Percentiles rank a stretch among this genome's conserved stretches.
phyloP scores from a whole-genome alignment of 2,888 invertebrate species.

The Trichogramma evanescens region DNA sequence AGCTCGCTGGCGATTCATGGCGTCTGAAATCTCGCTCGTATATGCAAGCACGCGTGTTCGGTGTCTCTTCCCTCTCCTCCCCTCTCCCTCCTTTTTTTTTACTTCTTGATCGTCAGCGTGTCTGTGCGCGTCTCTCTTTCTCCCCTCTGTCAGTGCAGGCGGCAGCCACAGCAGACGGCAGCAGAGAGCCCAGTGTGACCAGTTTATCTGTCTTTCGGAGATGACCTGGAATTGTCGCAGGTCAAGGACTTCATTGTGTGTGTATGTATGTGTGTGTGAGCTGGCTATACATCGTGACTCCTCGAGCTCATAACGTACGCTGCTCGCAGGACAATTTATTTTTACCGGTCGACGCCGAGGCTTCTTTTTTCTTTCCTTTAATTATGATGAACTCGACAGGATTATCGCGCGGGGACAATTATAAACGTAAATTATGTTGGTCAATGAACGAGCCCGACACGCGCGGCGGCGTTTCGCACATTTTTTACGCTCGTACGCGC shows the following conservation, averaged over 20 bases:
- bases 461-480: too few relatives aligned
- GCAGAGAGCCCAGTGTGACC: not conserved
- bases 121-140: not conserved
- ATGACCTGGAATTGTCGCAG: slow-evolving; percentile 25
- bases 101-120: not conserved
- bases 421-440: too few relatives aligned
- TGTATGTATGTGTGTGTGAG: not conserved
- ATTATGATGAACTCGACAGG: too few relatives aligned
- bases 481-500: too few relatives aligned
- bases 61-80: not conserved
- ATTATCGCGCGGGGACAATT: too few relatives aligned
- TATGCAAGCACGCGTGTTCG: slow-evolving; percentile 6
- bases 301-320: too few relatives aligned
- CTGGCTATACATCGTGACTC: too few relatives aligned
- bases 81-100: not conserved
- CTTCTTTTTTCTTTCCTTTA: too few relatives aligned
- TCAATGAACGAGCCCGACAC: too few relatives aligned
- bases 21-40: not conserved
- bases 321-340: too few relatives aligned
- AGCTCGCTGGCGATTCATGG: too few relatives aligned
- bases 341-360: too few relatives aligned
- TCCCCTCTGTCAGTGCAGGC: not conserved
- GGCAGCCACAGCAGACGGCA: not conserved
- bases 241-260: slow-evolving; percentile 22
- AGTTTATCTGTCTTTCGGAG: slow-evolving; percentile 20